Evolutionary conservation across 2,113 vertebrate genomes (phyloP).

Genomic region (Gnathonemus echidnorhynchus): DNA sequence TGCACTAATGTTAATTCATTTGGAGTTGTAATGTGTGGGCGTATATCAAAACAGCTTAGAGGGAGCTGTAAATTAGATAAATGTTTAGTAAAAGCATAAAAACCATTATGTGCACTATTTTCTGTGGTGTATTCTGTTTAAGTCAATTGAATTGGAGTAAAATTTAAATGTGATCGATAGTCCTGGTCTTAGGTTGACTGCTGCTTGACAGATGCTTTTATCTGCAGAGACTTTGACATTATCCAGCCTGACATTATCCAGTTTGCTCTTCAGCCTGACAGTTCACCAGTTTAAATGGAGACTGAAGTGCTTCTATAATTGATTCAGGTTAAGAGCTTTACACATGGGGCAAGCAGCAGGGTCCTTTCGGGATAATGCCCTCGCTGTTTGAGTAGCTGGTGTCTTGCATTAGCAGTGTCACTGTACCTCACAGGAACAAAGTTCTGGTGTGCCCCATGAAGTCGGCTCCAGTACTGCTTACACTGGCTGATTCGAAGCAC

Average conservation of each 20-base stretch:
- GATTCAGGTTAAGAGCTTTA: background rate
- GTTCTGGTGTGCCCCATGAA: constrained; percentile 98
- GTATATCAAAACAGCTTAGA: background rate
- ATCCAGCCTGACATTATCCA: background rate
- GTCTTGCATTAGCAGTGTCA: background rate
- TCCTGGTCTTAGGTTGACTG: background rate
- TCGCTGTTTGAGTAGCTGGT: background rate
- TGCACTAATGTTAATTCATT: background rate
- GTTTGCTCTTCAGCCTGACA: background rate
- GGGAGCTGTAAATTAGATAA: background rate
- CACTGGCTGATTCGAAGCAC: constrained; percentile 89
- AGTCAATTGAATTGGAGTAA: background rate
- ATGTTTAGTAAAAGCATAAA: background rate
- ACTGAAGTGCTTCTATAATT: background rate
- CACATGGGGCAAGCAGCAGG: background rate
- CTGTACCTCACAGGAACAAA: constrained; percentile 70
- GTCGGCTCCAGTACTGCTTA: constrained; percentile 89
- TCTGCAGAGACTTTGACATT: background rate
- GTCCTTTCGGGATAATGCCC: background rate
- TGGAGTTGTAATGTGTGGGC: background rate
- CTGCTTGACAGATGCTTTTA: background rate
- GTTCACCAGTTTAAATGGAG: background rate
- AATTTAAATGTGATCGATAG: background rate
- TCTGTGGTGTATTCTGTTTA: background rate
- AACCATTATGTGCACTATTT: background rate